Base-by-base conservation (phyloP, 1,140 invertebrate species). In the Sinonovacula constricta region DNA sequence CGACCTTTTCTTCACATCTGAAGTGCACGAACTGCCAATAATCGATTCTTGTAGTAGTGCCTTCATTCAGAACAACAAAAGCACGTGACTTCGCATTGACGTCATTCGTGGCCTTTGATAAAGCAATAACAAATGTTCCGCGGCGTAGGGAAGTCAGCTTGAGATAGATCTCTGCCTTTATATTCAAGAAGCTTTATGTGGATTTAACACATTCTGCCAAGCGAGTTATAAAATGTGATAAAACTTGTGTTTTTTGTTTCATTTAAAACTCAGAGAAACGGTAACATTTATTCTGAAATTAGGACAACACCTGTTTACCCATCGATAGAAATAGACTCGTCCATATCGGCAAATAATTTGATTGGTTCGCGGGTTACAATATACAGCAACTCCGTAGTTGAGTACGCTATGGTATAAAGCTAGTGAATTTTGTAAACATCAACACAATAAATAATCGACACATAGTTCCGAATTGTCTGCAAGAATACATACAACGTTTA, bases 61-160 rank as follows among this genome's bases (percentile, higher is more conserved):
- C 57, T 76, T 76, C 72, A 76, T 76, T 76, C 59, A 76, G 22
- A 59, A 76, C 56, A 76, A 76, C 72, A 76, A 76, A 57, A 36
- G 39, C 72, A 76, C 63, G 72, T 76, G 72, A 67, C 67, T 59
- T 59, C 33, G 51, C 72, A 76, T 76, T 76, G 72, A 76, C 72
- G 72, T 76, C 72, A 76, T 59, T 67, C 26, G 62, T 67, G 39
- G 63, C 53, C 62, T 71, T 76, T 66, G 72, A 59, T 57, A 34
- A 34, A 39, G 26, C 66, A 66, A 59, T 66, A 39, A 14, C 31
- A 59, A 18, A 36, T 22, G 39, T 53, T 49, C 45, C 24, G 51
- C 54, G 34, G 2, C n/a, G 12, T 0, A 65, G 70, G 70, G 51
- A 22, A 51, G 26, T 24, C 39, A 10, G 0, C 3, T 63, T 33